Evolutionary conservation across 2,888 invertebrate species (phyloP).

Genomic region (Sarcophaga caerulescens): DNA sequence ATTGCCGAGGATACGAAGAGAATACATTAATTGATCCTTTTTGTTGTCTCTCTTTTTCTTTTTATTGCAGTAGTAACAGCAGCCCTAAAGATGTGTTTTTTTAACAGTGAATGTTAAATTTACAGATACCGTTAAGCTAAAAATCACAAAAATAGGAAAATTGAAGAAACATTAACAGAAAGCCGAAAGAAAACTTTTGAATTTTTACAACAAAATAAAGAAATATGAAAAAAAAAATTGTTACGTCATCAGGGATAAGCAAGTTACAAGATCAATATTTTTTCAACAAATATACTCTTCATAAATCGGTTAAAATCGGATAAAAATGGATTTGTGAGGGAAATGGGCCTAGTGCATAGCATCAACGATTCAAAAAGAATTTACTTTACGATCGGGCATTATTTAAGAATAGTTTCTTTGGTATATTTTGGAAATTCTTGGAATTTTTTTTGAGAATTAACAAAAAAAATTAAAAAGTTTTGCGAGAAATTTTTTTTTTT

Average conservation of each 20-base stretch:
- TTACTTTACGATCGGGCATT: background rate
- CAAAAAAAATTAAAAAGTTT: background rate
- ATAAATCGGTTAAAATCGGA: too few relatives aligned
- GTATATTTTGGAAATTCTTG: constrained; percentile 1
- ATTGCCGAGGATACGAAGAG: background rate
- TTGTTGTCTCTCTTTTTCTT: background rate
- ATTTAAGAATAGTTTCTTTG: too few relatives aligned
- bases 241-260: background rate
- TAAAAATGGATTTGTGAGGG: too few relatives aligned
- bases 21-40: background rate
- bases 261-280: background rate
- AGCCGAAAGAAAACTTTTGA: background rate
- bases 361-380: too few relatives aligned
- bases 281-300: too few relatives aligned
- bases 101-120: too few relatives aligned
- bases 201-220: too few relatives aligned
- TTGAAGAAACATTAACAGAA: background rate
- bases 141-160: background rate
- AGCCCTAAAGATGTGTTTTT: too few relatives aligned
- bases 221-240: background rate
- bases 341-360: too few relatives aligned
- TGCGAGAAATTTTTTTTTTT: too few relatives aligned
- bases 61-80: background rate
- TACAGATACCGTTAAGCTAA: background rate
- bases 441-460: background rate